Evolutionary conservation across 2,113 vertebrate species (phyloP), one percentile per base, ranked within the genome.

Genomic region (Pelecanoides urinatrix): DNA sequence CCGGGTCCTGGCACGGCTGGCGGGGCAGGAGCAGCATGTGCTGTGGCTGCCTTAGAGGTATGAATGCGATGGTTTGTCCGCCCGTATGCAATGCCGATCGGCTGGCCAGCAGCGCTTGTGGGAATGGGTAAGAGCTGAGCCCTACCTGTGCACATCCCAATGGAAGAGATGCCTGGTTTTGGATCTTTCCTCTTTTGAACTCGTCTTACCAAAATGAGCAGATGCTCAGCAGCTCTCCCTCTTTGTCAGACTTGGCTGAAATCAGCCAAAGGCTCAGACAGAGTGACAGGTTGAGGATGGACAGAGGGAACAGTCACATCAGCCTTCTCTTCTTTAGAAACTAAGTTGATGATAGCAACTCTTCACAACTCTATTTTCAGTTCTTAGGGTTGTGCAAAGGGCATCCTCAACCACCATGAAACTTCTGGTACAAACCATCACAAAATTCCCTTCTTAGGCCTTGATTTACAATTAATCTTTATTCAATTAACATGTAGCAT

Each of bases 21-120:
- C 34, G 13, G 17, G 55, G 21, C 29, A 52, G 26, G 29, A 13
- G 16, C 3, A 0, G 6, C 22, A 9, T 2, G 11, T 40, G 72
- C 63, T 53, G 44, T 7, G 16, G 27, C 20, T 59, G 21, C 38
- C 44, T 32, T 40, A 25, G 27, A 49, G 16, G 11, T 49, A 25
- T 15, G 9, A 42, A 42, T 13, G 9, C 1, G 6, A 32, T n/a
- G 23, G 4, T 62, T 56, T 77, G 34, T 61, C 32, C 7, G 0
- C 15, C 6, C 1, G 0, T 45, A 14, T 7, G 55, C 53, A 32
- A 6, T 21, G 25, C 42, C 2, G 1, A 17, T 61, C 4, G 0
- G 8, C 55, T 56, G 36, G 22, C 53, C 66, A 36, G 49, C 55
- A 42, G 7, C 2, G 4, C 25, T 3, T 40, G 36, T 22, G 44